These are phyloP conservation scores for Pogonus chalceus DNA, from an alignment of 1,140 invertebrate genomes.

Conservation along the genomic window DNA sequence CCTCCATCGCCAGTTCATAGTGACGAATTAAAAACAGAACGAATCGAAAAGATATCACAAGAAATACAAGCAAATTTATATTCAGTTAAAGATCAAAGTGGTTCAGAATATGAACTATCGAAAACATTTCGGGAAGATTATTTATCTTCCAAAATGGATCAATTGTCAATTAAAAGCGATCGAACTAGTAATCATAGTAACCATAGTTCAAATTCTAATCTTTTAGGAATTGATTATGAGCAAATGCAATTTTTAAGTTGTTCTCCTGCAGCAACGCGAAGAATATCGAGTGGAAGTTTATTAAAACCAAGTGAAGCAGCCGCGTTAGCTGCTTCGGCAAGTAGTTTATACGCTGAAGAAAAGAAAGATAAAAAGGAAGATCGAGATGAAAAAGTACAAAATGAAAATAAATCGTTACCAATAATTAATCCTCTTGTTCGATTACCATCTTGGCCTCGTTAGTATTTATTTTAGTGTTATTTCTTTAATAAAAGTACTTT, in stretches of 20 bases:
- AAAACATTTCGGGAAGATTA: slow-evolving; percentile 34
- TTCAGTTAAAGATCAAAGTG: slow-evolving; percentile 28
- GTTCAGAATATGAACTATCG: slow-evolving; percentile 37
- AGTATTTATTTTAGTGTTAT: slow-evolving; percentile 31
- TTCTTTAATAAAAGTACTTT: slow-evolving; percentile 9
- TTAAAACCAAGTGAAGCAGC: slow-evolving; percentile 53
- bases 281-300: slow-evolving; percentile 68
- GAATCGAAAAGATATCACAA: slow-evolving; percentile 35
- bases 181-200: slow-evolving; percentile 23
- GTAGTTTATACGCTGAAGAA: slow-evolving; percentile 34
- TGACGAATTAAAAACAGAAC: slow-evolving; percentile 34
- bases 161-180: slow-evolving; percentile 25
- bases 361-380: slow-evolving; percentile 31
- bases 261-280: slow-evolving; percentile 62
- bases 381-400: slow-evolving; percentile 26
- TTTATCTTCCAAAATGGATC: slow-evolving; percentile 25
- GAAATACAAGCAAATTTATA: slow-evolving; percentile 26
- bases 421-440: slow-evolving; percentile 84
- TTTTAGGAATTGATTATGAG: slow-evolving; percentile 46
- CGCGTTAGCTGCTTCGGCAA: slow-evolving; percentile 44
- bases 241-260: slow-evolving; percentile 48
- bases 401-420: slow-evolving; percentile 54
- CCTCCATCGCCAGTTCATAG: slow-evolving; percentile 52
- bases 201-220: slow-evolving; percentile 43
- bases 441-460: slow-evolving; percentile 79